These are phyloP conservation scores for Macrochelys suwanniensis DNA, from an alignment of 2,797 vertebrate genomes.

Conservation along the genomic window DNA sequence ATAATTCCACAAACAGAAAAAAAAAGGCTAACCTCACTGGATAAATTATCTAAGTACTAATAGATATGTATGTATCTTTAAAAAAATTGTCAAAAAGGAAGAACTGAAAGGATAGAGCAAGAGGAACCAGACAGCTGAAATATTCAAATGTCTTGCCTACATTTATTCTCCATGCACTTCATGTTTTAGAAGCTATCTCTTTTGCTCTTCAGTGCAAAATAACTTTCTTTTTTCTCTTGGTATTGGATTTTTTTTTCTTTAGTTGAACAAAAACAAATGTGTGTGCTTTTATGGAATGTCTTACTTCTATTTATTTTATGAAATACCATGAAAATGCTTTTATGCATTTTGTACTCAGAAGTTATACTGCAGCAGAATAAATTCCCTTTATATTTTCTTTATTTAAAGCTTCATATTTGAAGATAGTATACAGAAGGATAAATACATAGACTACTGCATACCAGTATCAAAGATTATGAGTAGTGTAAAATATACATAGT, in stretches of 20 bases:
- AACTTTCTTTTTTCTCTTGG: too few species aligned
- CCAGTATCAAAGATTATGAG: neutral
- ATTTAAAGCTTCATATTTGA: neutral
- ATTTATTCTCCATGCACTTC: neutral
- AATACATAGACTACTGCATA: neutral
- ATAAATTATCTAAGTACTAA: neutral
- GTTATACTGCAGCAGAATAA: neutral
- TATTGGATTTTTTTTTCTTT: neutral
- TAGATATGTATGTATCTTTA: neutral
- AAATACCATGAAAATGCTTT: neutral
- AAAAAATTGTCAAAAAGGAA: neutral
- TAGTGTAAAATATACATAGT: neutral
- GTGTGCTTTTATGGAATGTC: neutral
- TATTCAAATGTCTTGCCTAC: neutral
- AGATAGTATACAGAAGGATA: neutral
- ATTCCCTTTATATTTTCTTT: neutral
- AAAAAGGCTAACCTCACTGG: neutral
- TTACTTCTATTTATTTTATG: neutral
- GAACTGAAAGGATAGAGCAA: neutral
- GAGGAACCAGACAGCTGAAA: neutral
- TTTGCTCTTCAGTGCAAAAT: neutral
- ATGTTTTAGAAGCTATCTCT: neutral
- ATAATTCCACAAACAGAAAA: neutral
- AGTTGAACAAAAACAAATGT: neutral
- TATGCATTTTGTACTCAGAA: neutral